Base-by-base conservation (phyloP, 2,113 vertebrate genomes). In the Pogona vitticeps region DNA sequence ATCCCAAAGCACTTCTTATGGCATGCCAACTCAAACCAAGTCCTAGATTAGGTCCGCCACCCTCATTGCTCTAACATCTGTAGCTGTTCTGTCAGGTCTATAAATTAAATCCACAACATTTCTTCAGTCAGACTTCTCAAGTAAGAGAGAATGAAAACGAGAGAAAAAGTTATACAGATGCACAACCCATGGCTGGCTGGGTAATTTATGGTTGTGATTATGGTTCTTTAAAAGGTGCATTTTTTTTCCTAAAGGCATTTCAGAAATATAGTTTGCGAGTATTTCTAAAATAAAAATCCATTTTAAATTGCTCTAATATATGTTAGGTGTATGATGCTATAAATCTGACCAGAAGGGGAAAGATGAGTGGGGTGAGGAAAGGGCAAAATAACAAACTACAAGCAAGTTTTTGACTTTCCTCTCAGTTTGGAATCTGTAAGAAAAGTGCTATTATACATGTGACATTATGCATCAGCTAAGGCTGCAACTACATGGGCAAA, bases 311-410 rank as follows among this genome's bases (percentile, higher is more conserved):
- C 87, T 84, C 33, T 84, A 91, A 23, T 76, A 7, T 86, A 68
- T 91, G 71, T 89, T 81, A 89, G 65, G 28, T 26, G 23, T 31
- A 9, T 0, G 14, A 56, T 42, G 4, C 33, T 88, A 82, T 77
- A 67, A 86, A 93, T 86, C 61, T 56, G 61, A 84, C 67, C 90
- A 65, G 92, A 91, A 90, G 67, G n/a, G n/a, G 86, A 92, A 92
- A 91, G 56, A 87, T 0, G 13, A 23, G 28, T 70, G 68, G 82
- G 65, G 76, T 42, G 17, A 36, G 90, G 67, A 85, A 0, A 76
- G 33, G 33, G 52, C 17, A 92, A 88, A 85, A 84, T 52, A 91
- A 91, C 89, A 92, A 82, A 92, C 91, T 61, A 81, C 87, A 88
- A 89, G 70, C 6, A 89, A 90, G 80, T 91, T 90, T 84, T 93